Evolutionary conservation across 2,113 vertebrate species (phyloP).

Genomic region (Laticauda laticaudata): DNA sequence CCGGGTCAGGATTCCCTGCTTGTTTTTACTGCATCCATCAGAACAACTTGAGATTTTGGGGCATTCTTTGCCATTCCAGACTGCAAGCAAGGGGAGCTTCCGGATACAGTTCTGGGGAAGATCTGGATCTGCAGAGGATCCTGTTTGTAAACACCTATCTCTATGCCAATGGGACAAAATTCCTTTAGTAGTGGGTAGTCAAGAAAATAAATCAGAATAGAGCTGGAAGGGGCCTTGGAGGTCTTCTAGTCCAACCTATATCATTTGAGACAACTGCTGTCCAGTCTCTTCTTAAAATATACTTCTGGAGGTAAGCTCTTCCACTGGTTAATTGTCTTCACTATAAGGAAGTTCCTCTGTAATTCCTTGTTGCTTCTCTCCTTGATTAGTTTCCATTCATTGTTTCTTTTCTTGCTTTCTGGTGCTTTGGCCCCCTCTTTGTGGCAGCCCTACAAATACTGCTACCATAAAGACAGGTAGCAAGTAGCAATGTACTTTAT

Average conservation of each 20-base stretch:
- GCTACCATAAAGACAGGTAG: too few species aligned
- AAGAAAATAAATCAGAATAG: background rate
- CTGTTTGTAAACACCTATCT: background rate
- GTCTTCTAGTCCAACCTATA: background rate
- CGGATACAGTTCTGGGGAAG: accelerated
- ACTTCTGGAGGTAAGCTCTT: too few species aligned
- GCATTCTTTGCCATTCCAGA: background rate
- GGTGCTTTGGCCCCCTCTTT: too few species aligned
- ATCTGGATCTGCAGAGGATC: background rate
- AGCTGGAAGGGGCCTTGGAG: background rate
- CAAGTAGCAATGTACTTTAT: too few species aligned
- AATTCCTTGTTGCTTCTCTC: too few species aligned
- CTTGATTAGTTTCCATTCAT: too few species aligned
- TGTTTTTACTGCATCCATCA: conserved; percentile 57
- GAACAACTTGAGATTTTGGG: background rate
- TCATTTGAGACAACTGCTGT: background rate
- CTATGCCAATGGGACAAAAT: background rate
- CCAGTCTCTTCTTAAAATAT: background rate
- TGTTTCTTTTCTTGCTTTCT: too few species aligned
- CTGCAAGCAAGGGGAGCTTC: background rate
- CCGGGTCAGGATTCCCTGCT: conserved; percentile 61
- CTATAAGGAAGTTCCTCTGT: too few species aligned
- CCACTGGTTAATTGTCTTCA: too few species aligned
- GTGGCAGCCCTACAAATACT: too few species aligned
- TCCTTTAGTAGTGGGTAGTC: background rate